Evolutionary conservation across 2,888 invertebrate species (phyloP).

Genomic region (Hydraecia micacea): DNA sequence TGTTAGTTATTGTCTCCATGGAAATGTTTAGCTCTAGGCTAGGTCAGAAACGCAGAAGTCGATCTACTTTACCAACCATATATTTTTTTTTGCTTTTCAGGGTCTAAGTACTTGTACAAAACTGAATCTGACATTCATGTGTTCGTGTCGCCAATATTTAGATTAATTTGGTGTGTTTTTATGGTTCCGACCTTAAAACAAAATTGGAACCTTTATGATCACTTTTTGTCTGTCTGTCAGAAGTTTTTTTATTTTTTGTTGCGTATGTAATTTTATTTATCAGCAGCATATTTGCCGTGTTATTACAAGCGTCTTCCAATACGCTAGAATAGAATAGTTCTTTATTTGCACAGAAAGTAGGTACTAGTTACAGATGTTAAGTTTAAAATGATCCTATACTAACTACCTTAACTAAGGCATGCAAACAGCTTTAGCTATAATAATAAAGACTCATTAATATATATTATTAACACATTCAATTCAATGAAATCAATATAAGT

Average conservation of each 20-base stretch:
- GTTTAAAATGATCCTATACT: no score
- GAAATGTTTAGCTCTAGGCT: neutral
- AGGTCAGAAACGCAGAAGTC: neutral
- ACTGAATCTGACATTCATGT: neutral
- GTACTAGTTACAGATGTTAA: no score
- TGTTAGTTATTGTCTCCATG: constrained; percentile 37
- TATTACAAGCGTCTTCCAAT: neutral
- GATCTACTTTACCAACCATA: neutral
- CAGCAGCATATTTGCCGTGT: no score
- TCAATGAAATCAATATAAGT: no score
- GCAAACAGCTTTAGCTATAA: no score
- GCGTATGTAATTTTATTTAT: no score
- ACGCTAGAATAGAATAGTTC: no score
- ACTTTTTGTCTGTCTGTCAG: neutral
- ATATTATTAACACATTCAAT: no score
- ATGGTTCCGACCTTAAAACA: neutral
- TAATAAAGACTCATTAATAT: no score
- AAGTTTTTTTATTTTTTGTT: neutral
- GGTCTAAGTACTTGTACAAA: neutral
- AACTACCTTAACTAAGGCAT: no score
- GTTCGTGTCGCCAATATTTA: neutral
- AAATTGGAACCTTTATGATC: neutral
- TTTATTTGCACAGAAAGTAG: no score
- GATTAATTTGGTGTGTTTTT: neutral
- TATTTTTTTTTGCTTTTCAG: neutral